Conservation (phyloP, 1,140 invertebrate genomes). For the Grapholita molesta region DNA sequence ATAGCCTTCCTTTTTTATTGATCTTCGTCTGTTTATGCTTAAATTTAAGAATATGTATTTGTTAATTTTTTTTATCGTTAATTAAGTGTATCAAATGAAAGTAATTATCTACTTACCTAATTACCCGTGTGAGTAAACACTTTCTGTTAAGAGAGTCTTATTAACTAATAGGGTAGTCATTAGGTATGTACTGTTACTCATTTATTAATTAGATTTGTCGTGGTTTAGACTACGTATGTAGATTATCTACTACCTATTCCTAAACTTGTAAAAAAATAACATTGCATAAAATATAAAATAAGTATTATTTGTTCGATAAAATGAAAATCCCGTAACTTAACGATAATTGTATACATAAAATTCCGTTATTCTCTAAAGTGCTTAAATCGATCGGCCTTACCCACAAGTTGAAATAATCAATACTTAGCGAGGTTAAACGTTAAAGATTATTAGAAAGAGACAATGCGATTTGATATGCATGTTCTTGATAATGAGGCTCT, state of each 20-base stretch:
- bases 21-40: background rate
- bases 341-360: too few relatives aligned
- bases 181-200: background rate
- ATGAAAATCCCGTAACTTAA: too few relatives aligned
- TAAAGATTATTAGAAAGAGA: conserved; percentile 16
- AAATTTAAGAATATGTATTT: background rate
- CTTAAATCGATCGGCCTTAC: conserved; percentile 1
- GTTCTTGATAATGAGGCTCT: too few relatives aligned
- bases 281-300: too few relatives aligned
- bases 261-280: too few relatives aligned
- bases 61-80: background rate
- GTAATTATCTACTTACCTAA: background rate
- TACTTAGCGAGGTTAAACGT: background rate
- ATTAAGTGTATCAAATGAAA: background rate
- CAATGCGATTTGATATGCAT: background rate
- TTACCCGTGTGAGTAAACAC: background rate
- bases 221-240: too few relatives aligned
- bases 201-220: background rate
- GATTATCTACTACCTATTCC: too few relatives aligned
- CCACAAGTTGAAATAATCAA: conserved; percentile 7
- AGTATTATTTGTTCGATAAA: too few relatives aligned
- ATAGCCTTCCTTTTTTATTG: background rate
- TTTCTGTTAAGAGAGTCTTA: background rate
- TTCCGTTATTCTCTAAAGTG: background rate
- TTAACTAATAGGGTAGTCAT: background rate